These are phyloP conservation scores for Nomia melanderi DNA, from an alignment of 1,140 invertebrate genomes.

Conservation along the genomic window DNA sequence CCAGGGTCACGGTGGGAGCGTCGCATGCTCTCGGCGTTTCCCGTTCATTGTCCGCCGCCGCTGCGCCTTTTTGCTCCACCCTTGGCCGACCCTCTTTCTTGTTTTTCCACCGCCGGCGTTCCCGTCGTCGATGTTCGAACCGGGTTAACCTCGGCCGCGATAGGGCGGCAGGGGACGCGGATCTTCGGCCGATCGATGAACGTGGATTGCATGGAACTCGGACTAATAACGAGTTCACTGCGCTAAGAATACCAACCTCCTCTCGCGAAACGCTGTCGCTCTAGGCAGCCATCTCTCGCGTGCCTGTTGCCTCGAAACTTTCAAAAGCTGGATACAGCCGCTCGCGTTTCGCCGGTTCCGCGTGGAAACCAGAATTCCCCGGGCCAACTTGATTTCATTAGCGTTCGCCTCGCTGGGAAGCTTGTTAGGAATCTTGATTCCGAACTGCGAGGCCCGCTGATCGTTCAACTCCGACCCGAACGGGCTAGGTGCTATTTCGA, in stretches of 20 bases:
- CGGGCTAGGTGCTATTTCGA: too few relatives aligned
- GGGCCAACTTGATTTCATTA: background rate
- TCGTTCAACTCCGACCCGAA: too few relatives aligned
- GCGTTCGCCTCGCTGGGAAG: background rate
- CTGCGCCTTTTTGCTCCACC: background rate
- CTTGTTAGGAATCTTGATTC: background rate
- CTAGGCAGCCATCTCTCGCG: too few relatives aligned
- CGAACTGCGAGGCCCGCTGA: too few relatives aligned
- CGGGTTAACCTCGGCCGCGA: conserved; percentile 23
- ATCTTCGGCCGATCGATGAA: conserved; percentile 37
- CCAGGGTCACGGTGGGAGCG: conserved; percentile 15
- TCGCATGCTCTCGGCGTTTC: background rate
- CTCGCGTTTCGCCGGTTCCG: background rate
- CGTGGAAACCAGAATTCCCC: background rate
- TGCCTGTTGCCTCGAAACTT: background rate
- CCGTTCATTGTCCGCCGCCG: conserved; percentile 12
- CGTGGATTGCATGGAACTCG: conserved; percentile 19
- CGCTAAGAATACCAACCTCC: conserved; percentile 20
- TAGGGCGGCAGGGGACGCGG: background rate
- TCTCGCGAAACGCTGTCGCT: too few relatives aligned
- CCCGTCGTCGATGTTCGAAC: conserved; percentile 3
- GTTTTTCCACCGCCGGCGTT: background rate
- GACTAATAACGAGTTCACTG: conserved; percentile 30
- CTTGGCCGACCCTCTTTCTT: background rate
- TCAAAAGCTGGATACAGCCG: background rate